Evolutionary conservation across 2,888 invertebrate species (phyloP).

Genomic region (Elgonia sp.): DNA sequence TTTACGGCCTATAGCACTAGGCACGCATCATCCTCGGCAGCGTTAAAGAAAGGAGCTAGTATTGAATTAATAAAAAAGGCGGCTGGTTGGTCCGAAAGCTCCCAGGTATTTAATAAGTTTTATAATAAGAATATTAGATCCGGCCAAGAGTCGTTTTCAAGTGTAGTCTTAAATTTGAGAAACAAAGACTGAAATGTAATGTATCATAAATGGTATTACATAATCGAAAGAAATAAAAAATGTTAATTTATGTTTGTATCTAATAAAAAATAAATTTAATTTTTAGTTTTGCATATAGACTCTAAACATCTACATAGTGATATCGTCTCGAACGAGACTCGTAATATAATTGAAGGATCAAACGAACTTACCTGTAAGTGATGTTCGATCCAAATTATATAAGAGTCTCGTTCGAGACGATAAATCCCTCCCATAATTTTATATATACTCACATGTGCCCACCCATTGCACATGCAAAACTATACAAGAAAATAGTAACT

Average conservation of each 20-base stretch:
- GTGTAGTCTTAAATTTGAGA: background rate
- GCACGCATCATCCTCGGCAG: background rate
- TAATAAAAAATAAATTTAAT: background rate
- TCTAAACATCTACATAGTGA: conserved; percentile 13
- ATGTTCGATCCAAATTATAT: background rate
- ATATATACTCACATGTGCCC: background rate
- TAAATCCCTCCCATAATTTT: background rate
- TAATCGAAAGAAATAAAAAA: background rate
- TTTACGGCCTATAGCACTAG: background rate
- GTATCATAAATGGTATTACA: background rate
- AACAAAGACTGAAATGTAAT: background rate
- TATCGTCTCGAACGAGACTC: conserved; percentile 17
- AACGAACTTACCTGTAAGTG: conserved; percentile 1
- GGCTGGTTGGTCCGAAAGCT: background rate
- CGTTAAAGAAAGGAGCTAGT: background rate
- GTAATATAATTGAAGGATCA: conserved; percentile 3
- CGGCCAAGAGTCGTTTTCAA: background rate
- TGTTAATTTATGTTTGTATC: background rate
- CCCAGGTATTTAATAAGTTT: background rate
- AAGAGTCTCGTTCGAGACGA: background rate
- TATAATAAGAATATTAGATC: background rate
- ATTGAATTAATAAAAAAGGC: background rate
- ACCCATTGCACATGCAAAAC: background rate
- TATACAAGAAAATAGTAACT: background rate
- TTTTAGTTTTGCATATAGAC: background rate